Conservation (phyloP, 2,888 invertebrate genomes). For the Oscheius sp. region DNA sequence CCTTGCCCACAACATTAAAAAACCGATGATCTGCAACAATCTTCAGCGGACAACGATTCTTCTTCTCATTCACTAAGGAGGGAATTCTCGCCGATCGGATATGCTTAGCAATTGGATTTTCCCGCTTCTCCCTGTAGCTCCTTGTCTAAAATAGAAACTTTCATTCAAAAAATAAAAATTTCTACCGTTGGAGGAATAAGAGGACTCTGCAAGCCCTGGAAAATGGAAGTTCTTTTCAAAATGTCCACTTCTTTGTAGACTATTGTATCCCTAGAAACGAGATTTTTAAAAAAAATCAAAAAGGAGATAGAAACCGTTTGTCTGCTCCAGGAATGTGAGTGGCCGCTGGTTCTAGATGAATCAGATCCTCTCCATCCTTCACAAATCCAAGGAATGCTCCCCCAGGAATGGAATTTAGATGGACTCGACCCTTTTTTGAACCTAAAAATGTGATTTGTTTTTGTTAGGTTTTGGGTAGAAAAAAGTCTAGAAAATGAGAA, state of each 20-base stretch:
- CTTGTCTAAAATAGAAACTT: not conserved
- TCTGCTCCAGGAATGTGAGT: not conserved
- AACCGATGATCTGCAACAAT: constrained; percentile 49
- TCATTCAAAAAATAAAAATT: not conserved
- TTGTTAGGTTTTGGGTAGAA: not conserved
- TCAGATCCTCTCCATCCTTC: not conserved
- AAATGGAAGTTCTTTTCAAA: not conserved
- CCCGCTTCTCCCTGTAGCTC: not conserved
- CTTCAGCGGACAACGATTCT: constrained; percentile 44
- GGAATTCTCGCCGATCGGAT: not conserved
- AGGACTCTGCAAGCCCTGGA: too few species aligned
- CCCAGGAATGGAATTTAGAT: not conserved
- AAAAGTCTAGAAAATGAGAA: too few species aligned
- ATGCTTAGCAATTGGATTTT: not conserved
- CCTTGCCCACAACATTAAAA: constrained; percentile 37
- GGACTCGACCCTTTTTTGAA: not conserved
- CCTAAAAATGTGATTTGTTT: not conserved
- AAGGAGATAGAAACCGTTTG: not conserved
- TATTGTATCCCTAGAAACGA: constrained; percentile 8
- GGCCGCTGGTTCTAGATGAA: constrained; percentile 24
- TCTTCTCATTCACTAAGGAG: constrained; percentile 25
- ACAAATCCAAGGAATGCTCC: constrained; percentile 22
- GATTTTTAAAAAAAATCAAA: not conserved
- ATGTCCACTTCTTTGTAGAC: constrained; percentile 1
- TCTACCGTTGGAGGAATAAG: too few species aligned